Conservation (phyloP, 2,888 invertebrate species). For the Sipha maydis region DNA sequence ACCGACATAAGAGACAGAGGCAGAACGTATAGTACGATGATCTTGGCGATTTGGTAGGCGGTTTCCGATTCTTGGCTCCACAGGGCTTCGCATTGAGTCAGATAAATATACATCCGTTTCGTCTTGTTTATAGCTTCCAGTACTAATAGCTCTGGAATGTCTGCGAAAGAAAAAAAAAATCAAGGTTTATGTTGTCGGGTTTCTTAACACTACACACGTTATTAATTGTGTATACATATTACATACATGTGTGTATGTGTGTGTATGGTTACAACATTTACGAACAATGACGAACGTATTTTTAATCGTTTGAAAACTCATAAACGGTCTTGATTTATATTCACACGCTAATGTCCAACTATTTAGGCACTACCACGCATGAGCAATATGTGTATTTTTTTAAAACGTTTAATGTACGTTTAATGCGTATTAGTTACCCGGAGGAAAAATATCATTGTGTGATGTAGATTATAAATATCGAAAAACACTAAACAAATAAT, state of each 20-base stretch:
- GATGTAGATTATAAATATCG: no score
- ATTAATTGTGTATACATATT: background rate
- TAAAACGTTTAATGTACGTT: no score
- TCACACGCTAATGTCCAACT: no score
- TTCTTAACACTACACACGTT: background rate
- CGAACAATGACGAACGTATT: background rate
- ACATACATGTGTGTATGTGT: background rate
- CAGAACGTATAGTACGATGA: constrained; percentile 80
- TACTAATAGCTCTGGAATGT: constrained; percentile 81
- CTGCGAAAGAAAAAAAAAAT: constrained; percentile 69
- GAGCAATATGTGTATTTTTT: no score
- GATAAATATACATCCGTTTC: constrained; percentile 70
- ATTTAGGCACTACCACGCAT: no score
- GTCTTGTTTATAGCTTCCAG: constrained; percentile 71
- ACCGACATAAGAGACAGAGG: constrained; percentile 85
- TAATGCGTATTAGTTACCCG: no score
- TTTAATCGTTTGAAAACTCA: background rate
- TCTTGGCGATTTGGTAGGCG: constrained; percentile 77
- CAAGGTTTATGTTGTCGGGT: background rate
- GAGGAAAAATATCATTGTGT: no score
- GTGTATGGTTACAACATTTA: background rate
- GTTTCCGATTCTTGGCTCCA: constrained; percentile 79
- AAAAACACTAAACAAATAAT: no score
- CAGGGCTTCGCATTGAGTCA: constrained; percentile 78
- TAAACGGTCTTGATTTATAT: no score